A percentile compares a stretch with the other conserved stretches of the same genome.
phyloP scores from a whole-genome alignment of 1,140 invertebrate species.

The Dreissena polymorpha region DNA sequence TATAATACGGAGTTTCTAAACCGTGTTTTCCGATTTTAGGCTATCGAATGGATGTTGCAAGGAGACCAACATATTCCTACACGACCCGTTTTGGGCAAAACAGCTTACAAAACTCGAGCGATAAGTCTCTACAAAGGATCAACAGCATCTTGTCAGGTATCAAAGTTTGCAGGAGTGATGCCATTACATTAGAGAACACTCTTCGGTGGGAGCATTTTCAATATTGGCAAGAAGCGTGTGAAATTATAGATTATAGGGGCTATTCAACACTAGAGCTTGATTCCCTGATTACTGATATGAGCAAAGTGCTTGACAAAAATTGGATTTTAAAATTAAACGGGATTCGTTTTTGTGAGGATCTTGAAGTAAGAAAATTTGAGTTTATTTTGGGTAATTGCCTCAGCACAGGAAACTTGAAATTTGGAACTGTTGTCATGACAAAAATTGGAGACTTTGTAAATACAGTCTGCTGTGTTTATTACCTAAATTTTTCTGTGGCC shows the following conservation, averaged over 20 bases:
- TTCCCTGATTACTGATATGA: not conserved
- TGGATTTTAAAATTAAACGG: not conserved
- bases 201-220: not conserved
- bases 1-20: too few relatives aligned
- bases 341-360: not conserved
- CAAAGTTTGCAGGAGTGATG: not conserved
- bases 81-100: too few relatives aligned
- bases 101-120: too few relatives aligned
- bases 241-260: not conserved
- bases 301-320: not conserved
- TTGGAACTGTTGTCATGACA: not conserved
- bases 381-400: not conserved
- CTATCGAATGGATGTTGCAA: too few relatives aligned
- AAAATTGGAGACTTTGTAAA: not conserved
- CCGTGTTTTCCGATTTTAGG: too few relatives aligned
- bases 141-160: too few relatives aligned
- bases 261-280: not conserved
- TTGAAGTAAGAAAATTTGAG: not conserved
- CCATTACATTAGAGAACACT: not conserved
- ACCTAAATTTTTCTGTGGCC: not conserved
- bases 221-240: not conserved
- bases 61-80: too few relatives aligned
- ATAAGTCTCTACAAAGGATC: too few relatives aligned
- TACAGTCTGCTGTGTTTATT: not conserved
- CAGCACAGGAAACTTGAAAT: not conserved